A percentile compares a stretch with the other conserved stretches of the same genome.
phyloP scores from a whole-genome alignment of 2,797 vertebrate genomes.

The Manis pentadactyla region DNA sequence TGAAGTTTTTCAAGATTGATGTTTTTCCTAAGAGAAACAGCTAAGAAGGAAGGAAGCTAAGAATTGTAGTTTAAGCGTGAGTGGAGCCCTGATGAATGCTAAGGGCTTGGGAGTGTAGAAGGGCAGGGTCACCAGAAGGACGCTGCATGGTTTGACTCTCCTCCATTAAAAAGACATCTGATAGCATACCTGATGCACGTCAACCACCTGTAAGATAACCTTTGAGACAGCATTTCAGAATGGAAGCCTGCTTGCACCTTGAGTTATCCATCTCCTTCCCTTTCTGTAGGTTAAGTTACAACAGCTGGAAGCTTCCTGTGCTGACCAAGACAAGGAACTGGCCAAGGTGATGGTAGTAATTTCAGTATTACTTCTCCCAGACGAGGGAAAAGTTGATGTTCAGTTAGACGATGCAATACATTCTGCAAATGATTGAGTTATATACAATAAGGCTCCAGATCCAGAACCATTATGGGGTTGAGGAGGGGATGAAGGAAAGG shows the following conservation, averaged over 20 bases:
- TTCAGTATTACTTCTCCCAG: not conserved
- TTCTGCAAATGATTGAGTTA: not conserved
- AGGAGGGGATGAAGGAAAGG: not conserved
- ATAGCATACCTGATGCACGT: not conserved
- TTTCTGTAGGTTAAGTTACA: slow-evolving; percentile 70
- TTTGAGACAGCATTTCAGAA: not conserved
- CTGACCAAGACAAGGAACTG: slow-evolving; percentile 68
- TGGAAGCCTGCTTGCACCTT: not conserved
- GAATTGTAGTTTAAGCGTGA: not conserved
- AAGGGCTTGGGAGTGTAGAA: not conserved
- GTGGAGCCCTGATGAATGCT: not conserved
- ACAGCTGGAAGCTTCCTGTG: slow-evolving; percentile 70
- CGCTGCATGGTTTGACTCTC: not conserved
- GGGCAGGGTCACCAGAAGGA: not conserved
- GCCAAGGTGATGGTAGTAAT: slow-evolving; percentile 57
- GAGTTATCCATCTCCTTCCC: not conserved
- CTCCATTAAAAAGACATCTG: not conserved
- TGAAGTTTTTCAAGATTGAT: not conserved
- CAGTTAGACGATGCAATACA: not conserved
- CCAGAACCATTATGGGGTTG: not conserved
- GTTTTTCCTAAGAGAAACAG: not conserved
- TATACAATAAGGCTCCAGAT: not conserved
- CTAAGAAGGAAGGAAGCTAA: not conserved
- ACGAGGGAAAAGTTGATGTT: not conserved
- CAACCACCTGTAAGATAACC: too few species aligned